Evolutionary conservation across 2,888 invertebrate species (phyloP), one percentile per base, ranked within the genome.

Genomic region (Sepioteuthis lessoniana): DNA sequence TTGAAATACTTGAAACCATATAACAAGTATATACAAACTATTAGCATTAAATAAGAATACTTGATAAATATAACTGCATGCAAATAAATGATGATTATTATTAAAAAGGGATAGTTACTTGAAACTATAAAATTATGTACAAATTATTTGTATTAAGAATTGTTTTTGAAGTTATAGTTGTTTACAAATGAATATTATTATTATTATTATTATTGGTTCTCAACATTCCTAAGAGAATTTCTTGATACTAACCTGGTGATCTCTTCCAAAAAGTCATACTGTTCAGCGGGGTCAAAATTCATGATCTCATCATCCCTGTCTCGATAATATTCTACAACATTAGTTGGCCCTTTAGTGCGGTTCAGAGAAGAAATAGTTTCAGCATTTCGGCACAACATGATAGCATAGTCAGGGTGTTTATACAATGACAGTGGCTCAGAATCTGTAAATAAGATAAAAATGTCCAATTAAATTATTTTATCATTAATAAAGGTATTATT

Each of bases 251-350:
- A 93, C 93, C 93, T 93, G 35, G 16, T 93, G 31, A 93, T 76
- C 10, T 93, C 60, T 42, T 55, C 93, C 47, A 93, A 55, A 38
- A 93, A 93, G 5, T 46, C 50, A 55, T 93, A 93, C 35, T 93
- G 60, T 21, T 93, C 93, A 28, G 37, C 31, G 13, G 93, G 93
- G 10, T 93, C 93, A 76, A 76, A 76, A n/a, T 93, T n/a, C 92
- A 92, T 92, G 42, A 92, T 47, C 46, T 92, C 92, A 46, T 92
- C 92, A 47, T 92, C 92, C 47, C 92, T 92, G 28, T 92, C 92
- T 42, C 46, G 25, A 13, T 92, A 92, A 92, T 92, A 92, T 92
- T 92, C 92, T 42, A 92, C 92, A 92, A 92, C 47, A 47, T 92
- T 92, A 7, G 92, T n/a, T 92, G 92, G 92, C n/a, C 92, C 92